Evolutionary conservation across 2,113 vertebrate genomes (phyloP), one percentile per base, ranked within the genome.

Genomic region (Xiphorhynchus elegans): DNA sequence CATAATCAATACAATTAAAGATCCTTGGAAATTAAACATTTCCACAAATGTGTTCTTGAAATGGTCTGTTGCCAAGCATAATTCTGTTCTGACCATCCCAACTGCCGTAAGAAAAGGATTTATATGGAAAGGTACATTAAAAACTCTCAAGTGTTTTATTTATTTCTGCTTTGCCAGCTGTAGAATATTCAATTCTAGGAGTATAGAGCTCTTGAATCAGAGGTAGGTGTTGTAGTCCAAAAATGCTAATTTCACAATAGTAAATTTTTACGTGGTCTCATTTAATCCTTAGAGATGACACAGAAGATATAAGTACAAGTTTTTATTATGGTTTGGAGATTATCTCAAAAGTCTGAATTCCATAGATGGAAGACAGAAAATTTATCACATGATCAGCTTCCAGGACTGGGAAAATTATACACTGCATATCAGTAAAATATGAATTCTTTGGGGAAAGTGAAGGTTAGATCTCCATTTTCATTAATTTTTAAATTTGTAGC

Each of bases 241-340:
- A 94, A 90, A 58, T 7, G 8, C 4, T 66, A 37, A 55, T 37
- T 85, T 87, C 35, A 68, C 11, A 44, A 5, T 10, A 70, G 17
- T 15, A 7, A 3, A 29, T 28, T 72, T 85, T 79, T 74, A 15
- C 0, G 0, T 59, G 37, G 33, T 28, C 79, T 29, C 29, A 29
- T 55, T 46, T 53, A 75, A 53, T 78, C 5, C 23, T 40, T n/a
- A 17, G 19, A 40, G 19, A 83, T 63, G 2, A 40, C 47, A 56
- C 3, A 67, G 12, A 81, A 90, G 18, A 33, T 31, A 8, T 26
- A 44, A 74, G 81, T 78, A 78, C 7, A 75, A 74, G 4, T 49
- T 60, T 70, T 53, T 59, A 33, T 26, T 42, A 35, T 50, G 6
- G 2, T 7, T 73, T 7, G 7, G 26, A 72, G 21, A 46, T 35